phyloP scores from a whole-genome alignment of 2,888 invertebrate genomes.

The Parnassius smintheus region DNA sequence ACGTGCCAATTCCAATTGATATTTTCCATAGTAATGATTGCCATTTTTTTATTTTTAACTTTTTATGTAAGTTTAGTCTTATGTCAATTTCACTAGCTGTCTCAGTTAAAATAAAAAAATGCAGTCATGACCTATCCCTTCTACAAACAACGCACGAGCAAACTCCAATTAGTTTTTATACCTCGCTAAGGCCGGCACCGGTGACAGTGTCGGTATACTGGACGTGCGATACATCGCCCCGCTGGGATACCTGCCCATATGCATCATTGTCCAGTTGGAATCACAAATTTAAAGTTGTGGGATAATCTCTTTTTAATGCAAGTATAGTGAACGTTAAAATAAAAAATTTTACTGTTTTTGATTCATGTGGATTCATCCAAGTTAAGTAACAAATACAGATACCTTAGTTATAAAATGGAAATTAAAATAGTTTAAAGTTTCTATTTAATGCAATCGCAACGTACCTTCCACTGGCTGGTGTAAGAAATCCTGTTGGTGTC shows the following conservation, averaged over 20 bases:
- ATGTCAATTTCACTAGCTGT: slow-evolving; percentile 5
- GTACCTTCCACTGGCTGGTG: slow-evolving; percentile 89
- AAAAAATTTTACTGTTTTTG: too few relatives aligned
- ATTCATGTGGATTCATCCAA: too few relatives aligned
- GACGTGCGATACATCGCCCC: slow-evolving; percentile 93
- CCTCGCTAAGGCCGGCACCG: slow-evolving; percentile 87
- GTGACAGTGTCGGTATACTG: slow-evolving; percentile 93
- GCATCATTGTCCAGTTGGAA: slow-evolving; percentile 51
- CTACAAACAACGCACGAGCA: slow-evolving; percentile 58
- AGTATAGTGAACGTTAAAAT: too few relatives aligned
- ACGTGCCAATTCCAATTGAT: slow-evolving; percentile 55
- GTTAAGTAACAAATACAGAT: too few relatives aligned
- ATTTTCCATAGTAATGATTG: slow-evolving; percentile 44
- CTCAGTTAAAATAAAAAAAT: slow-evolving; percentile 36
- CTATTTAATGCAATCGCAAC: slow-evolving; percentile 27
- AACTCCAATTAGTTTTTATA: slow-evolving; percentile 67
- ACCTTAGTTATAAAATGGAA: too few relatives aligned
- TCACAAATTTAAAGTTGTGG: slow-evolving; percentile 20
- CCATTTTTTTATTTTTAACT: slow-evolving; percentile 40
- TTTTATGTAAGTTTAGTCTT: background rate
- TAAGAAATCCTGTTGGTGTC: slow-evolving; percentile 89
- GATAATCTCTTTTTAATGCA: background rate
- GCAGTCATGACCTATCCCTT: slow-evolving; percentile 46
- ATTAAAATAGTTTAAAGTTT: too few relatives aligned
- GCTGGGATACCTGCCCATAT: slow-evolving; percentile 75